Percentiles rank a stretch among this genome's conserved stretches.
Conservation (phyloP, 2,113 vertebrate species). For the Trochalopteron elliotii region DNA sequence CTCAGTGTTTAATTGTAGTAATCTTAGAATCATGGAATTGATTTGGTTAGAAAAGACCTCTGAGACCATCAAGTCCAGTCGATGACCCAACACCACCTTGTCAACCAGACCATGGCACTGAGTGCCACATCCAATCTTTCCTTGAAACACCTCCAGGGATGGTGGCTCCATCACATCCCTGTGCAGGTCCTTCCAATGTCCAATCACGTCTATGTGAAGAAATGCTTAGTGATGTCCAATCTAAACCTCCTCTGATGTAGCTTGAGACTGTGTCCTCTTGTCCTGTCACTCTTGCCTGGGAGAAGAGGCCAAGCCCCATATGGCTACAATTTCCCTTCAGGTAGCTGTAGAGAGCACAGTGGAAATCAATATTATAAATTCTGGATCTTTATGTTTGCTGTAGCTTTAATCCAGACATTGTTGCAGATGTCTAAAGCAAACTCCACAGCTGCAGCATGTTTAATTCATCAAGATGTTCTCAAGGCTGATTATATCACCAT, state of each 20-base stretch:
- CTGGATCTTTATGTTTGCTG: slow-evolving; percentile 59
- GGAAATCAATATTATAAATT: slow-evolving; percentile 64
- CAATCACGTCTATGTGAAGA: no score
- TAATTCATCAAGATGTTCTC: slow-evolving; percentile 70
- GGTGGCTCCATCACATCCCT: background rate
- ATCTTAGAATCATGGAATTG: background rate
- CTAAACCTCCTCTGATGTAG: background rate
- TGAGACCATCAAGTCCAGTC: background rate
- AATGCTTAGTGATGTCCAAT: background rate
- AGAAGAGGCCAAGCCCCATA: background rate
- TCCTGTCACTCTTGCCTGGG: background rate
- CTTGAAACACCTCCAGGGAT: background rate
- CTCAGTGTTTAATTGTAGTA: slow-evolving; percentile 44
- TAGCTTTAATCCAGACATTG: slow-evolving; percentile 60
- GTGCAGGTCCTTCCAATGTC: background rate
- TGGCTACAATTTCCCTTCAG: background rate
- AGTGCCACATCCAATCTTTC: background rate
- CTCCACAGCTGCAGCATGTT: slow-evolving; percentile 69
- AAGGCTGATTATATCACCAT: slow-evolving; percentile 38
- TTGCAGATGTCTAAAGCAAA: slow-evolving; percentile 63
- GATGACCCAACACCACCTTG: background rate
- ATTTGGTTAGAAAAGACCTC: background rate
- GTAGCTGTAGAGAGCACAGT: background rate
- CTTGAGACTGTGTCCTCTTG: background rate
- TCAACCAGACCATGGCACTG: background rate